phyloP scores from a whole-genome alignment of 2,113 vertebrate genomes.

The Colius striatus region DNA sequence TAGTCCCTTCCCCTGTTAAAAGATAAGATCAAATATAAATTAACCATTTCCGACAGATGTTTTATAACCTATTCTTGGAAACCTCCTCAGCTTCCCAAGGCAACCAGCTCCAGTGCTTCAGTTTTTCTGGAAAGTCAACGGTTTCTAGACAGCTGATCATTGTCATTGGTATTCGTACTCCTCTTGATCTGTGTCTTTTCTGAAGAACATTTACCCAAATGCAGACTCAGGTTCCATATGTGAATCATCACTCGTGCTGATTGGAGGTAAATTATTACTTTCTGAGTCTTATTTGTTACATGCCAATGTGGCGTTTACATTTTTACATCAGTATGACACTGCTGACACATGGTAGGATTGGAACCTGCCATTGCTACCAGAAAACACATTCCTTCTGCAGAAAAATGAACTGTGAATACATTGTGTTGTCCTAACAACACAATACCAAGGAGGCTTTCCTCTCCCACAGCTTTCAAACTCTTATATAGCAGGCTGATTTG shows the following conservation, averaged over 20 bases:
- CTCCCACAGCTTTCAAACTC: background rate
- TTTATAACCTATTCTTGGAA: conserved; percentile 50
- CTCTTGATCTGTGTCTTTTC: background rate
- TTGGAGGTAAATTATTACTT: background rate
- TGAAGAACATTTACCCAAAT: background rate
- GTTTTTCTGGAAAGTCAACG: background rate
- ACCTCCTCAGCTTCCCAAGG: background rate
- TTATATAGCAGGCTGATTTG: background rate
- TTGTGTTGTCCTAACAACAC: fast-evolving
- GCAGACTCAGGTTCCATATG: background rate
- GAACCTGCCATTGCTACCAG: background rate
- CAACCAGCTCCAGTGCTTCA: background rate
- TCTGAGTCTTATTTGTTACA: background rate
- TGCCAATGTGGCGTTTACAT: background rate
- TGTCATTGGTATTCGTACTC: background rate
- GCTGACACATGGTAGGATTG: background rate
- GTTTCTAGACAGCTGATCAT: background rate
- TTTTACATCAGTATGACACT: background rate
- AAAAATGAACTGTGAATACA: background rate
- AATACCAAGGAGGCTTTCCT: background rate
- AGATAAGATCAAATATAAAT: conserved; percentile 51
- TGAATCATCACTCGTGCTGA: background rate
- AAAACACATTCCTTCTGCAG: background rate
- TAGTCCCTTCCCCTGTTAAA: conserved; percentile 32
- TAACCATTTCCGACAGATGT: conserved; percentile 40